Conservation (phyloP, 2,797 vertebrate genomes). For the Chloroceryle inda region DNA sequence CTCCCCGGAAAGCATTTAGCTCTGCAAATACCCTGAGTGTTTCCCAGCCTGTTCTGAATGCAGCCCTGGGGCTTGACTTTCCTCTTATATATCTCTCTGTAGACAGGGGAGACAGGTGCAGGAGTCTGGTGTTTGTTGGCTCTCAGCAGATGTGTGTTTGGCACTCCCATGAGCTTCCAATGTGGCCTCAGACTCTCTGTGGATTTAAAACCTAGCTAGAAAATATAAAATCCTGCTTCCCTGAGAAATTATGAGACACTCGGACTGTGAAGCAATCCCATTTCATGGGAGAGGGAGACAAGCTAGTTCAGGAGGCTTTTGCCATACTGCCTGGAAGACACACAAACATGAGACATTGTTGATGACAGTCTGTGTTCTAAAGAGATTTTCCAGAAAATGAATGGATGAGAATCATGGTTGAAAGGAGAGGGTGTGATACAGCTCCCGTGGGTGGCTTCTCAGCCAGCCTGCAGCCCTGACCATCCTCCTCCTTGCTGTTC, state of each 20-base stretch:
- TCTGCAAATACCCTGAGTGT: slow-evolving; percentile 2
- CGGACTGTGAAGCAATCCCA: neutral
- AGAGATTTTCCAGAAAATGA: neutral
- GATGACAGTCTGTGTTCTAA: neutral
- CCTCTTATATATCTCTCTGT: neutral
- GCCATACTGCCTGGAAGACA: neutral
- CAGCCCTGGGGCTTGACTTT: slow-evolving; percentile 9
- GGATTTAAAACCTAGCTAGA: neutral
- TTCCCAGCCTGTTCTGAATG: slow-evolving; percentile 35
- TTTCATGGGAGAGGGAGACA: neutral
- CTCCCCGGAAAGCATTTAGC: slow-evolving; percentile 38
- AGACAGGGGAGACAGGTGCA: neutral
- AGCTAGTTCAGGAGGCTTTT: neutral
- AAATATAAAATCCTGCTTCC: neutral
- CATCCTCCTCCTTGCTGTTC: neutral
- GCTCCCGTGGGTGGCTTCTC: neutral
- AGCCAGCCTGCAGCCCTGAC: neutral
- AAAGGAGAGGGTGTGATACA: neutral
- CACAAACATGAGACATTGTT: fast-evolving
- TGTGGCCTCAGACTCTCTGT: neutral
- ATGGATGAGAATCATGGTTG: neutral
- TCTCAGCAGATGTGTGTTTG: neutral
- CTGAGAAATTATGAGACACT: neutral
- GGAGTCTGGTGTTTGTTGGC: neutral
- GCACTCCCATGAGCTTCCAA: neutral